Percentiles rank a stretch among this genome's conserved stretches.
These are phyloP conservation scores for Chloroceryle inda DNA, from an alignment of 2,797 vertebrate genomes.

Conservation along the genomic window DNA sequence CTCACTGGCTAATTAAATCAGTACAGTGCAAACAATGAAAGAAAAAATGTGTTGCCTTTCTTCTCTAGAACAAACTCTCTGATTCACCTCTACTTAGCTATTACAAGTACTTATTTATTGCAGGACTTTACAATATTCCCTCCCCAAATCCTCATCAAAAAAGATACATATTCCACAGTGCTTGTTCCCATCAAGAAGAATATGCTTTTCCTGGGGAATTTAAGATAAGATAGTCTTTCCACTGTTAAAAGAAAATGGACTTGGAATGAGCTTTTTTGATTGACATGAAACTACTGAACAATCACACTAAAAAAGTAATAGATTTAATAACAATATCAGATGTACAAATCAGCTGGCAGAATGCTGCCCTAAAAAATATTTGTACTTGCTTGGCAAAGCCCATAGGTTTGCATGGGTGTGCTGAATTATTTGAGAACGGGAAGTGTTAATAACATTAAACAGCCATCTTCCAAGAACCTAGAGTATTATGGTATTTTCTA, in stretches of 20 bases:
- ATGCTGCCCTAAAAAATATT: not conserved
- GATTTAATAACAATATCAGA: constrained; percentile 31
- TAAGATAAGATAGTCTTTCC: not conserved
- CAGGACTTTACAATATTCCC: not conserved
- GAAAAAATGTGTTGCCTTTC: constrained; percentile 54
- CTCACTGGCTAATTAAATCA: constrained; percentile 71
- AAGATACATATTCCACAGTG: not conserved
- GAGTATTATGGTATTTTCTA: not conserved
- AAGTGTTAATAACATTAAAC: constrained; percentile 5
- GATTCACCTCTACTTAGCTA: constrained; percentile 12
- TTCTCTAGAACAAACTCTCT: constrained; percentile 23
- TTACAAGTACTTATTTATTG: not conserved
- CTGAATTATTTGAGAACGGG: not conserved
- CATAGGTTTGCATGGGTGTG: not conserved
- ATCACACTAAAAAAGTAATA: not conserved
- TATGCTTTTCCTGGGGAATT: not conserved
- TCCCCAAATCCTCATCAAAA: not conserved
- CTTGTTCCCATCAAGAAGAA: not conserved
- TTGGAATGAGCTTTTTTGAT: constrained; percentile 17
- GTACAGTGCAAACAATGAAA: constrained; percentile 64
- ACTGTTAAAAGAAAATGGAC: not conserved
- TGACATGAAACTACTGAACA: not conserved
- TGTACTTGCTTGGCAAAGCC: constrained; percentile 12
- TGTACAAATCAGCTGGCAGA: not conserved
- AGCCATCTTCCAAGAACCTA: not conserved